Percentiles rank a stretch among this genome's conserved stretches.
Evolutionary conservation across 2,797 vertebrate species (phyloP).

Genomic region (Acanthis flammea): DNA sequence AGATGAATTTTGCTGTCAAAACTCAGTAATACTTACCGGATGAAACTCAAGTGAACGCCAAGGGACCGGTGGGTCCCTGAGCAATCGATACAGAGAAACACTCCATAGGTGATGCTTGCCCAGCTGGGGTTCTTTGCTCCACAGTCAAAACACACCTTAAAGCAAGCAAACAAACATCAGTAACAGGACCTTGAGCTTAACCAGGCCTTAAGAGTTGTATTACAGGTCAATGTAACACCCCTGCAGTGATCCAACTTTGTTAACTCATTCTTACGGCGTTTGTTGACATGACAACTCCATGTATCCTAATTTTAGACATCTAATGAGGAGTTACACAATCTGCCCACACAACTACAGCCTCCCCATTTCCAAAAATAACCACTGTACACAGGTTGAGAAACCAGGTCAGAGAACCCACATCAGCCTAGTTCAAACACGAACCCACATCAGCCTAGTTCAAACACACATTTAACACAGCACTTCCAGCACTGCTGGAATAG

Average conservation of each 20-base stretch:
- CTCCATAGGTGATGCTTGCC: conserved; percentile 95
- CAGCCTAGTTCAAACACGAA: neutral
- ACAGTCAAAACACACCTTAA: conserved; percentile 92
- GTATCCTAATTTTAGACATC: neutral
- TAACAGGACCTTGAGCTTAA: neutral
- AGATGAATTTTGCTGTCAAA: neutral
- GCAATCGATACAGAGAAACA: conserved; percentile 96
- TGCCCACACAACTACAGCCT: neutral
- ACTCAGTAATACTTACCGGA: conserved; percentile 77
- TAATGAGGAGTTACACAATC: neutral
- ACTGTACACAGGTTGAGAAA: neutral
- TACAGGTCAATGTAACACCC: neutral
- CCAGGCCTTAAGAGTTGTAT: neutral
- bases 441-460: too few species aligned
- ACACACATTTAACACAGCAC: neutral
- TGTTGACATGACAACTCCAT: neutral
- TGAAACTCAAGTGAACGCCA: conserved; percentile 93
- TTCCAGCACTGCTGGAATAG: neutral
- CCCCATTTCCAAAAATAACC: neutral
- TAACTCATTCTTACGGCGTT: neutral
- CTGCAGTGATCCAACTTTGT: neutral
- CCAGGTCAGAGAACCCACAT: neutral
- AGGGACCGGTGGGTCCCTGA: conserved; percentile 93
- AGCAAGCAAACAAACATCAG: neutral
- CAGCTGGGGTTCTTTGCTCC: conserved; percentile 94